phyloP scores from a whole-genome alignment of 2,888 invertebrate genomes.

The Harpalus rubripes region DNA sequence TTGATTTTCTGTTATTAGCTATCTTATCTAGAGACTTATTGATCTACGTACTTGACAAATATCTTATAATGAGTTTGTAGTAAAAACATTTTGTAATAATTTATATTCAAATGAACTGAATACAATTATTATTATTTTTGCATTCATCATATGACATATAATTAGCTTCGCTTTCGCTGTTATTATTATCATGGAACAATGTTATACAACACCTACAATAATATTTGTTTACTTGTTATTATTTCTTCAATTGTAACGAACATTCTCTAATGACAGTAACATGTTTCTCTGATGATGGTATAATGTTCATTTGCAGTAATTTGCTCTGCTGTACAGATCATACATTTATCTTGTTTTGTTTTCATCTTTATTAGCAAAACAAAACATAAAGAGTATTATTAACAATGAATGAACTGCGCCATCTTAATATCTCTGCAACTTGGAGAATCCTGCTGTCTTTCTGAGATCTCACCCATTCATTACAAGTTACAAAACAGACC shows the following conservation, averaged over 20 bases:
- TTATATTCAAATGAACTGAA: too few species aligned
- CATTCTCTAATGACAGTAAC: not conserved
- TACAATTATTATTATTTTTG: too few species aligned
- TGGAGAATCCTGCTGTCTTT: not conserved
- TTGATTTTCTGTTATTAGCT: too few species aligned
- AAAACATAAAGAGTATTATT: not conserved
- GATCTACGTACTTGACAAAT: too few species aligned
- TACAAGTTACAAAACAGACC: constrained; percentile 53
- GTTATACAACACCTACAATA: not conserved
- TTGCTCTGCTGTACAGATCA: constrained; percentile 8
- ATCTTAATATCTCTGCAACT: not conserved
- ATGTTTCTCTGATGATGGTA: not conserved
- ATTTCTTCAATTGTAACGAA: not conserved
- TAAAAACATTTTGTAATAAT: too few species aligned
- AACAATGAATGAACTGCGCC: constrained; percentile 9
- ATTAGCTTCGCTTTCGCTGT: too few species aligned
- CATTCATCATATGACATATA: too few species aligned
- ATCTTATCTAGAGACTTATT: too few species aligned
- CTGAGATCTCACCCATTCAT: constrained; percentile 35
- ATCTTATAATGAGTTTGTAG: too few species aligned
- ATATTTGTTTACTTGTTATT: not conserved
- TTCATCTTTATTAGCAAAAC: not conserved
- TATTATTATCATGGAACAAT: too few species aligned
- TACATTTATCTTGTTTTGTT: not conserved
- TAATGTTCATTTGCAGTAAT: constrained; percentile 22